Percentiles rank a stretch among this genome's conserved stretches.
Conservation (phyloP, 2,113 vertebrate genomes). For the Cavia aperea region DNA sequence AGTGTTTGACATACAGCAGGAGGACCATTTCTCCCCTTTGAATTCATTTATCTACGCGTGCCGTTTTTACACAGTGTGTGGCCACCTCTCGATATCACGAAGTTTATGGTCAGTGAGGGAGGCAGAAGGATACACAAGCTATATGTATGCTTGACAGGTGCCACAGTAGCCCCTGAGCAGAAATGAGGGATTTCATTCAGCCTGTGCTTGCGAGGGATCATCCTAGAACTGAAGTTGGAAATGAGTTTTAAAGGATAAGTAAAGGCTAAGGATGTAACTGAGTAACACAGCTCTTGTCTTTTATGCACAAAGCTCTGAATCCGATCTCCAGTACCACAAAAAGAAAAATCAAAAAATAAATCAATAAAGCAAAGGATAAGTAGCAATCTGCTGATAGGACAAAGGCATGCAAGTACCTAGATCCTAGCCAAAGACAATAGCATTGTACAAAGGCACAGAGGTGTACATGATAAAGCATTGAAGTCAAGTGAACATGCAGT, state of each 20-base stretch:
- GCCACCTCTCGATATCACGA: background rate
- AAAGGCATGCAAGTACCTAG: background rate
- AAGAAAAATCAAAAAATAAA: background rate
- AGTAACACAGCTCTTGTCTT: background rate
- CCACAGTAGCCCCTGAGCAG: background rate
- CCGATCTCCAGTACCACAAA: background rate
- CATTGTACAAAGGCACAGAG: background rate
- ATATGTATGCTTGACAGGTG: background rate
- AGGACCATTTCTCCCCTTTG: background rate
- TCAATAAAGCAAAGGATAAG: background rate
- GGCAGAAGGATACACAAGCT: background rate
- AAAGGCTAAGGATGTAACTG: background rate
- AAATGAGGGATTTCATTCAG: background rate
- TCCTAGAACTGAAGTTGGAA: background rate
- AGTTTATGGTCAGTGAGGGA: background rate
- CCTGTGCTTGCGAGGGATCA: background rate
- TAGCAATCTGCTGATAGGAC: background rate
- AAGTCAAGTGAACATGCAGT: conserved; percentile 16
- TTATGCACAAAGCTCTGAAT: background rate
- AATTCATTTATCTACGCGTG: background rate
- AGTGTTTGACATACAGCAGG: background rate
- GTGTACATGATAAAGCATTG: background rate
- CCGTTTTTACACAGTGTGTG: background rate
- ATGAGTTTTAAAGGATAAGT: background rate
- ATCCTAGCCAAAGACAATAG: background rate